Conservation (phyloP, 2,888 invertebrate species). For the Stenurella melanura region DNA sequence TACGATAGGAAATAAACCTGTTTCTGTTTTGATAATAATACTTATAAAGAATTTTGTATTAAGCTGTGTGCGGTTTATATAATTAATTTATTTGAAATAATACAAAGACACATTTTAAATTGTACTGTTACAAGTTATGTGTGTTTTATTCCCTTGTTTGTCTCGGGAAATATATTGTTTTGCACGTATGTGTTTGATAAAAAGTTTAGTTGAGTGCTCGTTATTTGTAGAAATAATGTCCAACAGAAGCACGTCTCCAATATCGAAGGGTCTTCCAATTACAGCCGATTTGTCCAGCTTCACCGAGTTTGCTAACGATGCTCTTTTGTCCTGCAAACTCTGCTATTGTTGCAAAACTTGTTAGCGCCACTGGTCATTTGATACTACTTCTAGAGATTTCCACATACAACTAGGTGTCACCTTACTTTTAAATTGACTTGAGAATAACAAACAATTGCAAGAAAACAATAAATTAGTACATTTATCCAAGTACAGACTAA, state of each 20-base stretch:
- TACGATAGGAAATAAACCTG: no score
- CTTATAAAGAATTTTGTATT: no score
- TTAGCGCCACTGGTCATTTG: conserved; percentile 34
- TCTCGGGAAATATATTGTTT: conserved; percentile 14
- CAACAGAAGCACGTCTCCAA: conserved; percentile 45
- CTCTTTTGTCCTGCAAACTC: conserved; percentile 40
- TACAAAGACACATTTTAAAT: no score
- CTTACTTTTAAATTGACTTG: not conserved
- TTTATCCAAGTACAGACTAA: no score
- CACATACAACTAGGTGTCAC: conserved; percentile 11
- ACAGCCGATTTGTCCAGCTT: conserved; percentile 46
- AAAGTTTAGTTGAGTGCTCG: conserved; percentile 38
- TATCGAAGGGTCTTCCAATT: conserved; percentile 49
- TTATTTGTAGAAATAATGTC: conserved; percentile 48
- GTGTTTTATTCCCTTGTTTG: conserved; percentile 4
- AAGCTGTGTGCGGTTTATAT: no score
- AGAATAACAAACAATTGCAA: not conserved
- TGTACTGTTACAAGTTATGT: not conserved
- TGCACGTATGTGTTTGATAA: not conserved
- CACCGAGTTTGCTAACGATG: conserved; percentile 47
- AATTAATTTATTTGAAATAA: no score
- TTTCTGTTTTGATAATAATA: no score
- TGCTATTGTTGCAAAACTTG: conserved; percentile 36
- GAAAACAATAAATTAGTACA: no score
- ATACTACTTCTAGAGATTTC: conserved; percentile 23